Conservation (phyloP, 2,113 vertebrate species). For the Tauraco erythrolophus region DNA sequence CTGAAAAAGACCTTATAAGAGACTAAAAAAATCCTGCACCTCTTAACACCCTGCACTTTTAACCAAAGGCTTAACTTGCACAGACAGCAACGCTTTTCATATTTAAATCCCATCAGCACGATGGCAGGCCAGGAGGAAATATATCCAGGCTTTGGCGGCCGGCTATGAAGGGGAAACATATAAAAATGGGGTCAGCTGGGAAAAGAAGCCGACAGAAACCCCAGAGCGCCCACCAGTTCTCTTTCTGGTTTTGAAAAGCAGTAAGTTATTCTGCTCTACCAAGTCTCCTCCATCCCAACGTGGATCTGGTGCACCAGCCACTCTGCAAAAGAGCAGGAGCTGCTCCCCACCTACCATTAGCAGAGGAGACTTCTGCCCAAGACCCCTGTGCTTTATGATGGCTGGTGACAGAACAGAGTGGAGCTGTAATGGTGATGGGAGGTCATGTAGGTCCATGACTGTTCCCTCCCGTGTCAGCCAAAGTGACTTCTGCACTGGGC, state of each 20-base stretch:
- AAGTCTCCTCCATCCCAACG: neutral
- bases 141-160: conserved; percentile 27
- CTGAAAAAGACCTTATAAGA: conserved; percentile 58
- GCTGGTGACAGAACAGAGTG: neutral
- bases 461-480: neutral
- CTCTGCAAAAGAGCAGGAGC: neutral
- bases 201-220: conserved; percentile 1
- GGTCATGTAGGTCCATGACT: rapidly evolving
- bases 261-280: neutral
- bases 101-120: conserved; percentile 56
- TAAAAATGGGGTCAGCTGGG: conserved; percentile 54
- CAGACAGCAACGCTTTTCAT: conserved; percentile 56
- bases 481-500: neutral
- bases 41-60: conserved; percentile 70
- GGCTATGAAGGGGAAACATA: neutral
- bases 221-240: neutral
- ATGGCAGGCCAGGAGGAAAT: conserved; percentile 45
- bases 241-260: neutral
- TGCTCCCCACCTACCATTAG: neutral
- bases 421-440: neutral
- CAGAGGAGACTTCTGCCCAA: neutral
- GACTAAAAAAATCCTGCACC: conserved; percentile 48
- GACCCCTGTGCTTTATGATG: neutral
- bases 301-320: neutral
- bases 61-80: conserved; percentile 62